Evolutionary conservation across 2,113 vertebrate species (phyloP), one percentile per base, ranked within the genome.

Genomic region (Pholis gunnellus): DNA sequence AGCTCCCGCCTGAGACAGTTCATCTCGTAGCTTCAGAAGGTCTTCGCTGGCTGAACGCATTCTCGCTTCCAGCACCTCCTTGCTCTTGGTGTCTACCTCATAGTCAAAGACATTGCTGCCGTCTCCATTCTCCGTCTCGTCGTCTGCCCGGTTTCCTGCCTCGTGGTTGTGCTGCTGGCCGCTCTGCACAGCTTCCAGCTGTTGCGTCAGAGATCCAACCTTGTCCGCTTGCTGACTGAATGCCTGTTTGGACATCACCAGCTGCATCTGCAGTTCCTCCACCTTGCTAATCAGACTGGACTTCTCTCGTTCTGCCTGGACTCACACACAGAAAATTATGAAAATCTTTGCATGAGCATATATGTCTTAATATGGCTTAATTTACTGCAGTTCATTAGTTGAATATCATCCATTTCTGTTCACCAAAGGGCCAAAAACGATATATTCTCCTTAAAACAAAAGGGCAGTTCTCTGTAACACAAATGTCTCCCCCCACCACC

Each of bases 251-350:
- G 95, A 94, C 85, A 88, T 89, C 22, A 94, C 91, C 79, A 97
- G 87, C 89, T 95, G 94, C 88, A 89, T 92, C 83, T 95, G 95
- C 44, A 97, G 90, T n/a, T 96, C 96, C 83, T 95, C 92, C 56
- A 96, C 90, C 7, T 95, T 94, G 79, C 73, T 85, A 11, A 80
- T 66, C 64, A 97, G 90, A 3, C 85, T 72, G 6, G 93, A 91
- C 68, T 96, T 97, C 61, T 97, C 96, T 50, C 91, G 91, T 59
- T 97, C 96, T 15, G 91, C 91, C 96, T 97, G 88, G 2, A 22
- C 31, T 61, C 10, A 72, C 27, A 71, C 6, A 81, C 31, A 29
- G 75, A 8, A 40, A 68, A 40, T 65, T 1, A 50, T 38, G 9
- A 20, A 61, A 29, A 56, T 15, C 9, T 2, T 67, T 5, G 10